Evolutionary conservation across 2,113 vertebrate species (phyloP), one percentile per base, ranked within the genome.

Genomic region (Lycaon pictus): DNA sequence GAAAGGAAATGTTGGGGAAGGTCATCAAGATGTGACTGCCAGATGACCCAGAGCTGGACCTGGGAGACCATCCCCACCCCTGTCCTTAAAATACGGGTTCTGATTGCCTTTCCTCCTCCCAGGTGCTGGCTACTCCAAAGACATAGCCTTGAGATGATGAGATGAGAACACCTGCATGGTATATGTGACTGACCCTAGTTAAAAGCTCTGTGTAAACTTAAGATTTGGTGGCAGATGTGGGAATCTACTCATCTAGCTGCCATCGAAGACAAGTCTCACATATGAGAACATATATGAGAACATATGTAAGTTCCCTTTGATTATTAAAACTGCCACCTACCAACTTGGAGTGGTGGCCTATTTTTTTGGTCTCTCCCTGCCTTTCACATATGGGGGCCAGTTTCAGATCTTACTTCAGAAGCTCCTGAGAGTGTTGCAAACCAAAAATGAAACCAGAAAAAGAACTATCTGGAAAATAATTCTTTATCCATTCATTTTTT

Each of bases 381-480:
- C 25, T 77, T 77, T 77, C 2, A 0, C 12, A 51, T 48, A 77
- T 51, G 43, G 74, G 43, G 4, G 43, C 25, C 29, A 43, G 43
- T 51, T 77, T 77, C 43, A 77, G 43, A 77, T 77, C 51, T 77
- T 43, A 77, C 43, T 77, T 77, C 25, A 15, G 43, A 77, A 51
- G 15, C 43, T 77, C 43, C 43, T 29, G 43, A 77, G 25, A 77
- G 4, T 13, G 3, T 17, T 27, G 25, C 48, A 77, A 51, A 77
- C 43, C 74, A 77, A 77, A 43, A 51, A 15, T 17, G 51, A 51
- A 25, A 77, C 43, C 60, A 10, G 72, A 74, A 92, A 65, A 84
- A 67, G 63, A 11, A 48, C 13, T 80, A 10, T 94, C 51, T 84
- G 19, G 13, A 90, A 97, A 96, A 95, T 81, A 90, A 94, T 43